A percentile compares a stretch with the other conserved stretches of the same genome.
Evolutionary conservation across 2,888 invertebrate species (phyloP).

Genomic region (Lucinisca nassula): DNA sequence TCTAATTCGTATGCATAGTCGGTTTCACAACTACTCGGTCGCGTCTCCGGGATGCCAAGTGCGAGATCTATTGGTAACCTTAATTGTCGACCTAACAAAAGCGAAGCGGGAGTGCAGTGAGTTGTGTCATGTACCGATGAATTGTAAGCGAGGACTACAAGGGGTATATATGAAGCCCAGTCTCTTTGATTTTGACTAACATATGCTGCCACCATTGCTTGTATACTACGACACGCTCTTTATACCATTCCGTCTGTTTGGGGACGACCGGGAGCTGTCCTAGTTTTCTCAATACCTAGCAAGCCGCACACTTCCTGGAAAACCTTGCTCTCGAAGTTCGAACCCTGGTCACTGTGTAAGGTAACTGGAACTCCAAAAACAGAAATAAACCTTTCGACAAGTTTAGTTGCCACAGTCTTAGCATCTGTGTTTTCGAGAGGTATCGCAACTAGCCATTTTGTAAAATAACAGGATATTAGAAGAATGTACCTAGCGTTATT

Average conservation of each 20-base stretch:
- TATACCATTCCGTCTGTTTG: too few species aligned
- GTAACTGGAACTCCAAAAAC: not conserved
- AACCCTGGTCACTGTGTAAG: not conserved
- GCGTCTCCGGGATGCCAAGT: too few species aligned
- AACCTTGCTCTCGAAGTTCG: not conserved
- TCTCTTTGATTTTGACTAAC: not conserved
- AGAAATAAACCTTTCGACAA: not conserved
- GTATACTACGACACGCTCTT: not conserved
- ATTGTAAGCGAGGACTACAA: not conserved
- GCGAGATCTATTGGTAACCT: too few species aligned
- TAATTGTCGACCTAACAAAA: too few species aligned
- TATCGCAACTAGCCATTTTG: not conserved
- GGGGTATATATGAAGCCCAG: not conserved
- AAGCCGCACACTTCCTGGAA: not conserved
- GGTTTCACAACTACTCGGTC: too few species aligned
- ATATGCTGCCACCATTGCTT: not conserved
- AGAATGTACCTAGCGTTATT: not conserved
- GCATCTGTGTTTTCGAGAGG: not conserved
- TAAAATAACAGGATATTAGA: not conserved
- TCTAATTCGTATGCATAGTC: too few species aligned
- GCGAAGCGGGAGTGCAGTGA: too few species aligned
- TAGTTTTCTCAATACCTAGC: not conserved
- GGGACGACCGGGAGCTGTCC: not conserved
- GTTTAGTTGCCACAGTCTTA: not conserved
- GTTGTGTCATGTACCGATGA: too few species aligned